Conservation (phyloP, 2,797 vertebrate genomes). For the Buphagus erythrorhynchus region DNA sequence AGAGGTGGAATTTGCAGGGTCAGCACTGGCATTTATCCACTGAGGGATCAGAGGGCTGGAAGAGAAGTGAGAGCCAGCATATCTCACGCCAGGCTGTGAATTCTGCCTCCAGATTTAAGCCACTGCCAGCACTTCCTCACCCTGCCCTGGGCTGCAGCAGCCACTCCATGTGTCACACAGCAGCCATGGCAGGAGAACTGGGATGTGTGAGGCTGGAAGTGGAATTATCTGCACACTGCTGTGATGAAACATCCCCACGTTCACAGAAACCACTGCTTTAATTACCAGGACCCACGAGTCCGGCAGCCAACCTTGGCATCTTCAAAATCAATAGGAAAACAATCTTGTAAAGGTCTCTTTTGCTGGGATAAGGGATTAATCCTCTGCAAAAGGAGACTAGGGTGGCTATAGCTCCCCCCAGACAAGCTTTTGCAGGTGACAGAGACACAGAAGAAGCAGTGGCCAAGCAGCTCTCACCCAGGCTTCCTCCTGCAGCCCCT, state of each 20-base stretch:
- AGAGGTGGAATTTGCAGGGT: background rate
- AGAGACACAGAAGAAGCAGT: background rate
- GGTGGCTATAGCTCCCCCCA: background rate
- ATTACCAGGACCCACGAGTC: background rate
- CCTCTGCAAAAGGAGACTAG: background rate
- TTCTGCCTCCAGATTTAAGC: background rate
- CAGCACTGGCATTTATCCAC: background rate
- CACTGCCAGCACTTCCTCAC: background rate
- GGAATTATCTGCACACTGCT: background rate
- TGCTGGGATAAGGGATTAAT: background rate
- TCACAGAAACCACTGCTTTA: background rate
- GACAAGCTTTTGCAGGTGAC: background rate
- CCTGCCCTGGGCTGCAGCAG: background rate
- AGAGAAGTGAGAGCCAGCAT: background rate
- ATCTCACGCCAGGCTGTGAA: background rate
- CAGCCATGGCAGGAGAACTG: background rate
- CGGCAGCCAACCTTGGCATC: background rate
- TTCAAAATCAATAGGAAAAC: background rate
- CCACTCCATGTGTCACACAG: background rate
- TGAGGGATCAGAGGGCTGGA: background rate
- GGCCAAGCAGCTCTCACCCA: background rate
- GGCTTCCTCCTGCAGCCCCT: background rate
- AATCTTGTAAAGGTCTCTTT: background rate
- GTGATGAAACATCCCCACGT: fast-evolving
- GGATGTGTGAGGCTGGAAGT: background rate